Percentiles rank a stretch among this genome's conserved stretches.
phyloP scores from a whole-genome alignment of 2,113 vertebrate species.

The Dascyllus trimaculatus region DNA sequence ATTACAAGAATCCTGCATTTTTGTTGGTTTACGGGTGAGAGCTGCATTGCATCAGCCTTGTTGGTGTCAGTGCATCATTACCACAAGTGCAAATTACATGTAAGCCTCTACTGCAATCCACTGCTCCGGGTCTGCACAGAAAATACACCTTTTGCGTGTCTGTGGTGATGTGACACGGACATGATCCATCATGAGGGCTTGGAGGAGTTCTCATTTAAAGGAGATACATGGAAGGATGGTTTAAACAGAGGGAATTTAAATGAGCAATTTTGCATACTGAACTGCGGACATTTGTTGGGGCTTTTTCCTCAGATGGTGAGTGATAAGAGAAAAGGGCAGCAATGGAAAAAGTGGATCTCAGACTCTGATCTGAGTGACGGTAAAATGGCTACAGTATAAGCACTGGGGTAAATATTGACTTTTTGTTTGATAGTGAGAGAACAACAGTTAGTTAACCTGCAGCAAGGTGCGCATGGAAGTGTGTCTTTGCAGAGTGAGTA shows the following conservation, averaged over 20 bases:
- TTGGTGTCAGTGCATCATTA: background rate
- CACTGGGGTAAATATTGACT: too few species aligned
- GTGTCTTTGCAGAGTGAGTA: background rate
- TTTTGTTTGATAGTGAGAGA: too few species aligned
- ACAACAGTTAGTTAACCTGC: too few species aligned
- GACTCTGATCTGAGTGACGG: background rate
- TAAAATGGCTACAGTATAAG: background rate
- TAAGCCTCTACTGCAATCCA: background rate
- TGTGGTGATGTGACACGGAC: background rate
- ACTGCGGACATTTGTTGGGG: background rate
- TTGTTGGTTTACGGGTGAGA: background rate
- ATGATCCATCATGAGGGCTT: background rate
- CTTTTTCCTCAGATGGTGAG: background rate
- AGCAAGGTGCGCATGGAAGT: background rate
- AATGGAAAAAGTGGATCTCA: background rate
- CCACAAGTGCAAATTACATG: slow-evolving; percentile 1
- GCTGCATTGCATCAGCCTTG: background rate
- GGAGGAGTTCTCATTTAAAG: too few species aligned
- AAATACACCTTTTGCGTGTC: background rate
- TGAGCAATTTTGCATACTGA: background rate
- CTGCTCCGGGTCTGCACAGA: background rate
- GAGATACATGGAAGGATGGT: background rate
- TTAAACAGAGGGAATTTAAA: background rate
- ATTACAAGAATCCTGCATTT: slow-evolving; percentile 1
- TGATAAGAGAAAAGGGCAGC: background rate